Conservation (phyloP, 2,888 invertebrate genomes). For the Xestoiulus laeticollis region DNA sequence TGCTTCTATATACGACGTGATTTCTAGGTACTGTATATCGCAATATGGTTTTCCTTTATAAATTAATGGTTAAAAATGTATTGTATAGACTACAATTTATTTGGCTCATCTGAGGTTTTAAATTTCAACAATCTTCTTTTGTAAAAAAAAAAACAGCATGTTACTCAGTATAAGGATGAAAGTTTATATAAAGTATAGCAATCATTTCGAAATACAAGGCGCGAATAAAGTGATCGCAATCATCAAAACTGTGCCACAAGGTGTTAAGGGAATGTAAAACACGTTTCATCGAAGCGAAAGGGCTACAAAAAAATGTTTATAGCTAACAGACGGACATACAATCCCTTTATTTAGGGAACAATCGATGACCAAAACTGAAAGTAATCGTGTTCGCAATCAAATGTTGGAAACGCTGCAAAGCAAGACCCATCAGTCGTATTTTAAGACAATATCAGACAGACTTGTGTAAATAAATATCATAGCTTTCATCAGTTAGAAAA, state of each 20-base stretch:
- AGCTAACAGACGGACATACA: not conserved
- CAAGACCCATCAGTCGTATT: not conserved
- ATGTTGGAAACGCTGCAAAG: not conserved
- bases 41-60: no score
- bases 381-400: not conserved
- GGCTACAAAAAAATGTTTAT: not conserved
- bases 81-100: no score
- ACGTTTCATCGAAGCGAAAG: not conserved
- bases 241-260: not conserved
- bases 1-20: no score
- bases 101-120: not conserved
- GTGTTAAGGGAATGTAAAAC: not conserved
- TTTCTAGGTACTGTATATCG: no score
- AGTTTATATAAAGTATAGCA: not conserved
- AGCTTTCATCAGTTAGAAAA: conserved; percentile 10
- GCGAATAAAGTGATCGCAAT: not conserved
- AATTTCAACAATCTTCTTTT: not conserved
- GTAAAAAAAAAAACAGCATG: no score
- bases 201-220: not conserved
- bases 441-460: conserved; percentile 10
- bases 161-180: not conserved
- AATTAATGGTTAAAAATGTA: no score
- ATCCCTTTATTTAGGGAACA: not conserved
- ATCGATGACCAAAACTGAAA: conserved; percentile 25
- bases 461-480: not conserved